These are phyloP conservation scores for Heliangelus exortis DNA, from an alignment of 2,797 vertebrate species.

Conservation along the genomic window DNA sequence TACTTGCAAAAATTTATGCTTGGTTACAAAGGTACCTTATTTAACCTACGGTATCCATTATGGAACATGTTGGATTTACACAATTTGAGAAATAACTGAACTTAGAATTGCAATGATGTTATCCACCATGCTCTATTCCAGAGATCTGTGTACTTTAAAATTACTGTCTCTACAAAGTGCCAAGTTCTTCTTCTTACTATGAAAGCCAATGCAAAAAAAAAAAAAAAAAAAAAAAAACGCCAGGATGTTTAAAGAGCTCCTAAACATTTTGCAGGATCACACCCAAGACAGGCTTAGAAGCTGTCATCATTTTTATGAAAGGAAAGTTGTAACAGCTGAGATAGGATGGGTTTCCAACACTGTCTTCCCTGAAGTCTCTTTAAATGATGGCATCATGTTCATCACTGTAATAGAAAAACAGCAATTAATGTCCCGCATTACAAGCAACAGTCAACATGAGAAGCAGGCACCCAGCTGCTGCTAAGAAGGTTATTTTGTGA, in stretches of 20 bases:
- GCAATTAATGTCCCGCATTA: slow-evolving; percentile 19
- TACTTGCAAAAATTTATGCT: neutral
- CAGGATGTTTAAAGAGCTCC: neutral
- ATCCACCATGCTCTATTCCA: neutral
- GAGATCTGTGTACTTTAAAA: neutral
- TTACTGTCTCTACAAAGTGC: neutral
- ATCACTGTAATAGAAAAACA: slow-evolving; percentile 78
- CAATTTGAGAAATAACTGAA: neutral
- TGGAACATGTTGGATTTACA: neutral
- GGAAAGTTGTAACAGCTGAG: slow-evolving; percentile 19
- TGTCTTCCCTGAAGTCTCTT: slow-evolving; percentile 34
- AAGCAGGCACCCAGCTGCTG: neutral
- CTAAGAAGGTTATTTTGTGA: neutral
- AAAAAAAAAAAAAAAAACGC: neutral
- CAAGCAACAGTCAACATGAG: neutral
- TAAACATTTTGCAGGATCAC: neutral
- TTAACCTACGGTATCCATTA: neutral
- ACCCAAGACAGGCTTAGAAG: neutral
- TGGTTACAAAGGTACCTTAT: neutral
- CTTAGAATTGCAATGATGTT: neutral
- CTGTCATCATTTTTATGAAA: slow-evolving; percentile 11
- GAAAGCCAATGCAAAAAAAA: neutral
- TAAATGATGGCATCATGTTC: slow-evolving; percentile 88
- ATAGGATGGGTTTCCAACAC: neutral
- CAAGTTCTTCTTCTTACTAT: neutral